Conservation (phyloP, 1,140 invertebrate species). For the Oryzaephilus surinamensis region DNA sequence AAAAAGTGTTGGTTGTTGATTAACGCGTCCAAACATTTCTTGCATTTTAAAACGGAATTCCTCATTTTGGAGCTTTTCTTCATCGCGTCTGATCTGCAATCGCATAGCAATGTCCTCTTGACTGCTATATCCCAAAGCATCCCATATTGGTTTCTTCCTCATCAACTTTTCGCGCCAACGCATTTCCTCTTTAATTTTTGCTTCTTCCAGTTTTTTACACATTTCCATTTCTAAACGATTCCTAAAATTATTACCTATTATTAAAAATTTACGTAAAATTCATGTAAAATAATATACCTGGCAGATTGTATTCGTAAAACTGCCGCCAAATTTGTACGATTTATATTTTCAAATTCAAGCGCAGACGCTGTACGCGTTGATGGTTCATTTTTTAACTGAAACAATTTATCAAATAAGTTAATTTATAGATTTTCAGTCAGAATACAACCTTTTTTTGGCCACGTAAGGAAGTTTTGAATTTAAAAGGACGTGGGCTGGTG, state of each 20-base stretch:
- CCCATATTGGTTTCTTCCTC: conserved; percentile 56
- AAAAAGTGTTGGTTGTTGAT: conserved; percentile 56
- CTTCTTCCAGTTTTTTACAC: conserved; percentile 45
- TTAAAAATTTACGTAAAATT: not conserved
- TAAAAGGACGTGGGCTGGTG: conserved; percentile 41
- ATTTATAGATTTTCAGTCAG: too few species aligned
- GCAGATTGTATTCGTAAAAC: conserved; percentile 56
- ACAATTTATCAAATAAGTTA: too few species aligned
- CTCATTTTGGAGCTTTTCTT: conserved; percentile 52
- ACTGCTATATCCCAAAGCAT: conserved; percentile 52
- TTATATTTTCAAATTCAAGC: too few species aligned
- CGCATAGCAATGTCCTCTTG: conserved; percentile 57
- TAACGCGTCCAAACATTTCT: conserved; percentile 56
- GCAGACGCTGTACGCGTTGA: too few species aligned
- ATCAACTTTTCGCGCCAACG: conserved; percentile 47
- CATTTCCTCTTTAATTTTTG: conserved; percentile 43
- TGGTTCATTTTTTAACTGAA: too few species aligned
- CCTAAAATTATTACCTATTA: conserved; percentile 35
- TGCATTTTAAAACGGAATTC: conserved; percentile 59
- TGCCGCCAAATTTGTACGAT: conserved; percentile 57
- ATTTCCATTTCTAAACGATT: conserved; percentile 53
- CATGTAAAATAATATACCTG: conserved; percentile 31
- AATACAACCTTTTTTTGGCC: conserved; percentile 10
- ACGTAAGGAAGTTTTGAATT: conserved; percentile 39
- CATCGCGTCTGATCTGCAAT: conserved; percentile 49